Evolutionary conservation across 1,140 invertebrate species (phyloP).

Genomic region (Ridgeia piscesae): DNA sequence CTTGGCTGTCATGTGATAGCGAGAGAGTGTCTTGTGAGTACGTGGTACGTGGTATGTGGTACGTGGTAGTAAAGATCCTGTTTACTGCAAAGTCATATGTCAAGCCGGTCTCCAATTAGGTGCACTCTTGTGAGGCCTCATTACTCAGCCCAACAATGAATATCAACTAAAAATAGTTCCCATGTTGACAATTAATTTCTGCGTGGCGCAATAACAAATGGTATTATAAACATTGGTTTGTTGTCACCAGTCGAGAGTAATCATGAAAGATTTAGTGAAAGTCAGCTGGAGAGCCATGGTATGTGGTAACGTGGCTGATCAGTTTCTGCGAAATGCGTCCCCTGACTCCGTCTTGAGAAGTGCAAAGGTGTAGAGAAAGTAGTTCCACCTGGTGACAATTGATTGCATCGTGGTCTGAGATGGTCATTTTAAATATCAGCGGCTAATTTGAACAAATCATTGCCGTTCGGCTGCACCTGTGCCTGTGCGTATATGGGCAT

Average conservation of each 20-base stretch:
- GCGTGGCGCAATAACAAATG: not conserved
- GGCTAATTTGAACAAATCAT: not conserved
- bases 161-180: constrained; percentile 1
- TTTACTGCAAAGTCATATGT: not conserved
- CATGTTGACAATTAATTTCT: not conserved
- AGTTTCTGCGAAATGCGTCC: not conserved
- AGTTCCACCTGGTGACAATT: not conserved
- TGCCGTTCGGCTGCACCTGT: not conserved
- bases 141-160: not conserved
- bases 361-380: not conserved
- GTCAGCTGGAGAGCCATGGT: not conserved
- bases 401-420: not conserved
- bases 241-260: not conserved
- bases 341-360: not conserved
- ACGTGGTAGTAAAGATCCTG: not conserved
- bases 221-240: not conserved
- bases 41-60: too few relatives aligned
- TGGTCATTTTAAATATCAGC: not conserved
- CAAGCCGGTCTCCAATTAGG: not conserved
- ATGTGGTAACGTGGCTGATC: not conserved
- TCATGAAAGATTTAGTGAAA: not conserved
- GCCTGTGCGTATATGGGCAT: not conserved
- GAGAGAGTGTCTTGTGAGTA: not conserved
- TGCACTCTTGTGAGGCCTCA: not conserved
- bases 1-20: not conserved